Evolutionary conservation across 1,140 invertebrate genomes (phyloP).

Genomic region (Drosophila triauraria): DNA sequence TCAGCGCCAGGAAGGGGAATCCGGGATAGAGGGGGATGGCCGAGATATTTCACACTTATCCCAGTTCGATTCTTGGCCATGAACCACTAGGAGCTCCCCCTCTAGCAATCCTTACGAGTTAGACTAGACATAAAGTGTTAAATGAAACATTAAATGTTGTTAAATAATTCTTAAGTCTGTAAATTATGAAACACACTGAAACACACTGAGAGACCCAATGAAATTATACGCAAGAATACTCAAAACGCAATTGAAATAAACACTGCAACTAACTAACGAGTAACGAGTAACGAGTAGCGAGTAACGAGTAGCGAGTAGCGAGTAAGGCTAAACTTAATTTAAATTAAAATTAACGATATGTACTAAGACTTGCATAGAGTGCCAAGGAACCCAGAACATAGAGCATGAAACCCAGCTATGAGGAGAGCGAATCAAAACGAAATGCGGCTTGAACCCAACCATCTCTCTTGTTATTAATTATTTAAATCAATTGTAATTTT

Average conservation of each 20-base stretch:
- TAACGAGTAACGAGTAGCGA: neutral
- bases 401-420: constrained; percentile 19
- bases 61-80: no score
- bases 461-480: constrained; percentile 75
- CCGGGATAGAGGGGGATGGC: constrained; percentile 15
- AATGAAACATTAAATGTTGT: constrained; percentile 84
- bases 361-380: constrained; percentile 81
- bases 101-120: constrained; percentile 15
- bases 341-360: constrained; percentile 45
- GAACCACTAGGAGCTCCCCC: no score
- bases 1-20: constrained; percentile 71
- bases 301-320: neutral
- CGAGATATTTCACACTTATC: neutral
- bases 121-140: constrained; percentile 46
- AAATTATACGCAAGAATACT: constrained; percentile 75
- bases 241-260: constrained; percentile 67
- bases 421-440: constrained; percentile 42
- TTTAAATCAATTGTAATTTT: constrained; percentile 75
- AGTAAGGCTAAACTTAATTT: constrained; percentile 25
- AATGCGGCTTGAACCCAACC: constrained; percentile 47
- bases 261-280: constrained; percentile 16
- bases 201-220: constrained; percentile 65
- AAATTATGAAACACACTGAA: constrained; percentile 52
- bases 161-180: constrained; percentile 83
- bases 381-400: constrained; percentile 53